Evolutionary conservation across 2,113 vertebrate species (phyloP), one percentile per base, ranked within the genome.

Genomic region (Siniperca knerii): DNA sequence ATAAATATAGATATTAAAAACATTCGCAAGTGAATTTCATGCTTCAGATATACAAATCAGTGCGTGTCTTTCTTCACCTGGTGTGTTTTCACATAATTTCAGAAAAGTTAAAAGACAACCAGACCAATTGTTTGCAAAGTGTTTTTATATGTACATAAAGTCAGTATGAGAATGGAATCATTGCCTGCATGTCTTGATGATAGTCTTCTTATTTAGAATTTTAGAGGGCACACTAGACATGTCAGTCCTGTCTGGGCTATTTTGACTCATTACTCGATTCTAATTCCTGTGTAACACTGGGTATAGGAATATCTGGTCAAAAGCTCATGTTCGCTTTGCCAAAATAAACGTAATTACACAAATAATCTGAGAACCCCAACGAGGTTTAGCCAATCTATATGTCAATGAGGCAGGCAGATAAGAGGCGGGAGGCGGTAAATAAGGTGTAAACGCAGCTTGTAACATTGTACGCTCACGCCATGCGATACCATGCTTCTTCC

Each of bases 271-370:
- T 16, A 3, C 62, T 86, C 25, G n/a, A 42, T 67, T 73, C 37
- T 48, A 55, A 82, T 81, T 85, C 77, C 81, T 46, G 13, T 55
- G 74, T 11, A 48, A 66, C 75, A 12, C 67, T 42, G 64, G 35
- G 73, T 66, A 55, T 72, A 80, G 46, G 71, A 72, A 70, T 85
- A 85, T 86, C 88, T 60, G 42, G 13, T 61, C 20, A 72, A 85
- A 91, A 92, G 91, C 88, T 92, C 84, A 85, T 84, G 83, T 89
- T 87, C 29, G 52, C 70, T 61, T 77, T 62, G 88, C 91, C 67
- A 87, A 92, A 92, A 94, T 92, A 90, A 91, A 87, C 76, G 83
- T 92, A 92, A 93, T 92, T 90, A 92, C 88, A 90, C 58, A 85
- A 92, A 90, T 89, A 92, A 94, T 90, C 77, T 69, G 92, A 94